Evolutionary conservation across 2,113 vertebrate species (phyloP), one percentile per base, ranked within the genome.

Genomic region (Poecilia latipinna): DNA sequence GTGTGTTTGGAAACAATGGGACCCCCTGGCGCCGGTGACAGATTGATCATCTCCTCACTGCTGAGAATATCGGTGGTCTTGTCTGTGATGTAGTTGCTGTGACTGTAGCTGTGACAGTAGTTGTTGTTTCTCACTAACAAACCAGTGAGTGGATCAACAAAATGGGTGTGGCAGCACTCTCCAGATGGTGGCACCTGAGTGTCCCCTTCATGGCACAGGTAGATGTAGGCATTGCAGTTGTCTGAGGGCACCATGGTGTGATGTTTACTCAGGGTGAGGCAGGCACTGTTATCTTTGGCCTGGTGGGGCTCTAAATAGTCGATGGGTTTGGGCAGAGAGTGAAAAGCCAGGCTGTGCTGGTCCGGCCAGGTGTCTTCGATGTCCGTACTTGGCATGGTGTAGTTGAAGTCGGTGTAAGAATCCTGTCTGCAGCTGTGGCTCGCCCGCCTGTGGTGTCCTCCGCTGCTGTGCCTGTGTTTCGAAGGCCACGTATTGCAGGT

Each of bases 401-500:
- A 95, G 84, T 95, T 92, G 72, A 94, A 93, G 28, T 95, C 93
- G 2, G 85, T 88, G 0, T 94, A 95, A 0, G 84, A 61, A 15
- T 95, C 93, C 70, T 90, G 93, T 65, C 82, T 75, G 77, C 84
- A 86, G 62, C 85, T 88, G 42, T 90, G 86, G 80, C 79, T 88
- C 0, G 82, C 91, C 22, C 72, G 87, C 82, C 88, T 87, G 83
- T 86, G 82, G 54, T 89, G 80, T 28, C 89, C 79, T 7, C 77
- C 61, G 0, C 90, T 79, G 51, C 90, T 85, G 64, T 92, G 72
- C 0, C 93, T 92, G 79, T 92, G 90, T 65, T 96, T 97, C 26
- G 95, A 95, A 35, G 93, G 89, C 97, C 97, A 97, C 17, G 91
- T 93, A 84, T 94, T 94, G 35, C 92, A 93, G 1, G 65, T 88